Base-by-base conservation (phyloP, 1,140 invertebrate genomes). In the Heterodera carotae region DNA sequence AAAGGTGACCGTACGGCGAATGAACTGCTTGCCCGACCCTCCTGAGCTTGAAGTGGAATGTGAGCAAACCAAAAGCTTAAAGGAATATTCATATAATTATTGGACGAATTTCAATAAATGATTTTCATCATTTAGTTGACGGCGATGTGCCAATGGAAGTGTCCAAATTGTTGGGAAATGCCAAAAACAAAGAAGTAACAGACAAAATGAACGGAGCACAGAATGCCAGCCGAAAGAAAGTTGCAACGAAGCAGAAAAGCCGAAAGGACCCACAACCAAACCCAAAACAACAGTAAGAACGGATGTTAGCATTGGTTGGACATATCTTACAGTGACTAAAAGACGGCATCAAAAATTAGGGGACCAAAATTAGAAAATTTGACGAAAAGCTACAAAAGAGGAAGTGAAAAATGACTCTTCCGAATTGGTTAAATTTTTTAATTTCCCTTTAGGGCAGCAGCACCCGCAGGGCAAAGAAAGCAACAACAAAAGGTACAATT, bases 1-100 rank as follows among this genome's bases (percentile, higher is more conserved):
- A 48, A 70, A 70, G 69, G 69, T 86, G 6, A 86, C 85, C 12
- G 85, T 86, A 2, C 75, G 85, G 7, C 59, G 85, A 56, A 86
- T 86, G 85, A 86, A 86, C 62, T 86, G 85, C 69, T 83, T 86
- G 25, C 86, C 85, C 4, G 85, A 86, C 34, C 85, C 85, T 5
- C 80, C 85, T 60, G 85, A 86, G 77, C 72, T 81, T 3, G 83
- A 87, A 76, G 80, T 88, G 31, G 68, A 85, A 70, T 81, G 86
- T 85, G 74, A 84, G 80, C 68, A 12, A 68, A 12, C 25, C 15
- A 34, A 43, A 12, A 29, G 25, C 15, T 27, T 0, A 8, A 29
- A 36, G 39, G n/a, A 71, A 5, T 31, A 5, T 75, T 76, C 2
- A 0, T 22, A 12, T 39, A 3, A n/a, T n/a, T n/a, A n/a, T n/a